Conservation (phyloP, 2,888 invertebrate species). For the Criorhina ranunculi region DNA sequence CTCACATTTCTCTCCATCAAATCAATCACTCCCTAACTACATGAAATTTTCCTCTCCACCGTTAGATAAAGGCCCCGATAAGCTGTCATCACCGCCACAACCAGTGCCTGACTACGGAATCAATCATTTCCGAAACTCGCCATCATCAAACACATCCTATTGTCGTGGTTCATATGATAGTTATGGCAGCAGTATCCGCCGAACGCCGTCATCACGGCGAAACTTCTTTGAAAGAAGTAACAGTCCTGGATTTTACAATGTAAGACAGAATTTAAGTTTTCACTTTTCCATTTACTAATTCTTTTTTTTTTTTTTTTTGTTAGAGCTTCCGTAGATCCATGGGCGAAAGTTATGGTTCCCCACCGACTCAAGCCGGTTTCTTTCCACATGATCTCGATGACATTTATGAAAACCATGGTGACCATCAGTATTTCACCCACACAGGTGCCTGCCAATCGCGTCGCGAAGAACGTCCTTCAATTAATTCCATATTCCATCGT, state of each 20-base stretch:
- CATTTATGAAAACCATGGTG: conserved; percentile 83
- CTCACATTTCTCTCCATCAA: not conserved
- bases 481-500: conserved; percentile 83
- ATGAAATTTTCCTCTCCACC: not conserved
- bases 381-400: conserved; percentile 85
- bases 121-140: conserved; percentile 82
- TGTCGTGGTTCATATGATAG: conserved; percentile 82
- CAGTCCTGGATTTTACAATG: conserved; percentile 82
- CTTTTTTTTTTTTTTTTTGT: conserved; percentile 27
- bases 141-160: conserved; percentile 78
- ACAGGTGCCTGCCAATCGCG: conserved; percentile 81
- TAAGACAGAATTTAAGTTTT: conserved; percentile 78
- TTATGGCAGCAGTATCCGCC: conserved; percentile 81
- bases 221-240: conserved; percentile 82
- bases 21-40: not conserved
- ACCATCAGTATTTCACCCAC: conserved; percentile 84
- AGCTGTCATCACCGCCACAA: conserved; percentile 82
- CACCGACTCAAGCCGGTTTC: conserved; percentile 81
- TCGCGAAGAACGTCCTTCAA: conserved; percentile 81
- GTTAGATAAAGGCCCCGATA: conserved; percentile 79
- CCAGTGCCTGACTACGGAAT: conserved; percentile 82
- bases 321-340: conserved; percentile 82
- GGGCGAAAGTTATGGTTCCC: conserved; percentile 81
- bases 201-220: conserved; percentile 82
- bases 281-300: not conserved